Evolutionary conservation across 2,888 invertebrate genomes (phyloP), one percentile per base, ranked within the genome.

Genomic region (Rapana venosa): DNA sequence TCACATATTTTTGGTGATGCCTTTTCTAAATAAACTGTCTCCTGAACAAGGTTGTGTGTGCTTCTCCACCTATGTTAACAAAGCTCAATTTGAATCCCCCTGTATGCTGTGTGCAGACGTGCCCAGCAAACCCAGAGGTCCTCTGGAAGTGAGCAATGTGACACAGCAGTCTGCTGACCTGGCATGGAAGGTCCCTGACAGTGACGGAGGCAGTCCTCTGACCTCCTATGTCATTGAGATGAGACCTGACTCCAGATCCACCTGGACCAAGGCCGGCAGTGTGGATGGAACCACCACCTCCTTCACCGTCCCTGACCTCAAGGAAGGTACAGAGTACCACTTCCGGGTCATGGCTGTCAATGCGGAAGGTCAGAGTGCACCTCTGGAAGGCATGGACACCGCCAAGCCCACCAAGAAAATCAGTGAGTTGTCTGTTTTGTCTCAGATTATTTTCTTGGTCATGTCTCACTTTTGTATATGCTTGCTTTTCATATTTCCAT

Each of bases 291-390:
- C 92, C 70, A 91, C 91, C 30, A 94, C 93, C 11, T 91, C 91
- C 74, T 94, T 92, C 87, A 97, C 97, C 77, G 94, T 94, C 1
- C 91, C 92, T 26, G 97, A 97, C 95, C 97, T 98, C 90, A 97
- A 97, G 92, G 97, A 98, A 95, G 98, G 98, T 94, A 97, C 97
- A 79, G 97, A 98, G 94, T 99, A 99, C 95, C 97, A 98, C 96
- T 98, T 98, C 97, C 97, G 98, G 92, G 97, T 99, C 36, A 97
- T 97, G 94, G 98, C 98, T 1, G 97, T 97, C 93, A 99, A 99
- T 96, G 97, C 98, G 22, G 97, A 98, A 91, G 98, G 98, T 15
- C 97, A 97, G 87, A 98, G 98, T 87, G 98, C 98, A 93, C 97
- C 98, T 87, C 92, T 94, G 90, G 92, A 94, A 92, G 92, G 94